Evolutionary conservation across 2,888 invertebrate species (phyloP), one percentile per base, ranked within the genome.

Genomic region (Lepidonotus clava): DNA sequence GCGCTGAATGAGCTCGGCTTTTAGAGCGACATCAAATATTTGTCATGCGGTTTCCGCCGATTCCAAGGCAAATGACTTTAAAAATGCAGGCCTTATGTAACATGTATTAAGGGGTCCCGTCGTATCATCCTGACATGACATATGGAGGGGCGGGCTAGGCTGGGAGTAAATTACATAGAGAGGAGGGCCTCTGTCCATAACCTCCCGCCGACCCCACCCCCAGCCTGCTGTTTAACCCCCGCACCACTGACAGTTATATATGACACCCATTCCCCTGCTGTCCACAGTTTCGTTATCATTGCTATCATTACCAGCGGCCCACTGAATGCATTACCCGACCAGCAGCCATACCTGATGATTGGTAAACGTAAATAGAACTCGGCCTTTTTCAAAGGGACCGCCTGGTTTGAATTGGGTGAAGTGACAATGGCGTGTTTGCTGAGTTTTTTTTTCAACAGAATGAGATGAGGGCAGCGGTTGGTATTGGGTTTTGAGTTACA

Each of bases 21-120:
- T 71, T 36, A 71, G 34, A 36, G 38, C 14, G 38, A 38, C 71
- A 71, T 71, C 71, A 71, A 71, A 71, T 71, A 71, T 71, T 71
- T 71, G 71, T 38, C 71, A 4, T n/a, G 14, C 11, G 18, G 71
- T 38, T 34, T 36, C 71, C 71, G 71, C 71, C 71, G 36, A 71
- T 71, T 71, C 24, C 71, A 34, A 38, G 71, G 34, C 34, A 38
- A 71, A 18, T 38, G 11, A 14, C 71, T 36, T 71, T 71, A 36
- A 71, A 71, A 38, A 34, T 71, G 46, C 38, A 11, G 24, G 38
- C n/a, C 71, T 71, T 71, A 71, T 71, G 38, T 38, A 71, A 71
- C 71, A 36, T 71, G 34, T 71, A 71, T 36, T 46, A 46, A 18
- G 46, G 46, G 18, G 61, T n/a, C 28, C 28, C 28, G 24, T 11